Evolutionary conservation across 2,113 vertebrate genomes (phyloP), one percentile per base, ranked within the genome.

Genomic region (Saccopteryx leptura): DNA sequence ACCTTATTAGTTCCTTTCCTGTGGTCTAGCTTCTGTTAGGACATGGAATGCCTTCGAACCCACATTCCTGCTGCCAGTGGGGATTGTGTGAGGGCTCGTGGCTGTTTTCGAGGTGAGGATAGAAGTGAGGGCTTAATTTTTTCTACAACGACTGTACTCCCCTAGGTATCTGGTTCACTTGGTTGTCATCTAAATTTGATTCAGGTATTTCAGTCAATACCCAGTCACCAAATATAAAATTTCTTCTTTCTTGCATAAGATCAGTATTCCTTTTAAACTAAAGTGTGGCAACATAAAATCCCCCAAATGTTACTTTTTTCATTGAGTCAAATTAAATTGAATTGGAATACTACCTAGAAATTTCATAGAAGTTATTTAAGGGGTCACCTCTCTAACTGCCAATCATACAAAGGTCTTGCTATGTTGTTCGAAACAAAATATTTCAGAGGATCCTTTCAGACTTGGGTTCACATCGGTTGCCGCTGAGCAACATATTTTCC

Each of bases 391-490:
- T 83, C 50, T 48, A 61, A 60, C 11, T 4, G 15, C 28, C 18
- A 14, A 1, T 82, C 13, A 24, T 26, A 28, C 28, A 56, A 60
- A 28, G 17, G 15, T 39, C 46, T 90, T 69, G 3, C 5, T 13
- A 56, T 65, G 8, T 48, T 23, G 31, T 60, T 94, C 95, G 88
- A 28, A 94, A 58, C 39, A 95, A 56, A 88, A 84, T 74, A 39
- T 91, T 94, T 14, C 54, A 58, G 46, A 82, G 61, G n/a, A 0
- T 66, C 54, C 46, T 75, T 94, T 96, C 39, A 88, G 33, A 90
- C 4, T 15, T 71, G 52, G 17, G 23, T 46, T 23, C 24, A 52
- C n/a, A 66, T 39, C 28, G 28, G 10, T 54, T 66, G 50, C 31
- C 24, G 69, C n/a, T 79, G 66, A 95, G 52, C 54, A 68, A 50